Percentiles rank a stretch among this genome's conserved stretches.
Conservation (phyloP, 2,797 vertebrate genomes). For the Leptatherina wallacei region DNA sequence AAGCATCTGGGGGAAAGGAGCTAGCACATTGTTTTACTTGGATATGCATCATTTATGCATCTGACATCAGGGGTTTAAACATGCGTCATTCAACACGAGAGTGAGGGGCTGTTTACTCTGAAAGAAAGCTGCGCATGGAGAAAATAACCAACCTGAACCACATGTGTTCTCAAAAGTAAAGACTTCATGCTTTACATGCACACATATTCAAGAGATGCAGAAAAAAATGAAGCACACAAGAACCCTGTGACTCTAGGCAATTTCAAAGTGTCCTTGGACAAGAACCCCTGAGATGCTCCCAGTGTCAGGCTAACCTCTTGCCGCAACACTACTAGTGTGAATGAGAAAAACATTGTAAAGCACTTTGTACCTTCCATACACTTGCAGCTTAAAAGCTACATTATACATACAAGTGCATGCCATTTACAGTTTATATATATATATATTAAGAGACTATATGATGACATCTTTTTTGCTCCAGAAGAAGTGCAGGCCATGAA, state of each 20-base stretch:
- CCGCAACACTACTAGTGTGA: not conserved
- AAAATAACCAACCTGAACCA: too few species aligned
- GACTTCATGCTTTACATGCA: not conserved
- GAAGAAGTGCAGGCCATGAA: not conserved
- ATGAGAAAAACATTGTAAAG: not conserved
- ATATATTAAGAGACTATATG: not conserved
- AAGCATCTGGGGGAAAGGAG: not conserved
- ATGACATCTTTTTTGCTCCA: not conserved
- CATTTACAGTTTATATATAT: not conserved
- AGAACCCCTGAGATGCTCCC: not conserved
- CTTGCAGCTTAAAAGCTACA: not conserved
- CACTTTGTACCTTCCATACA: not conserved
- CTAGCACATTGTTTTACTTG: not conserved
- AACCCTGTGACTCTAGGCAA: not conserved
- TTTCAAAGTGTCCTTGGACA: not conserved
- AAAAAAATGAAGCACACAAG: not conserved
- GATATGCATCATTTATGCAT: constrained; percentile 3
- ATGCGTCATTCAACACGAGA: not conserved
- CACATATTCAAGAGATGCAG: not conserved
- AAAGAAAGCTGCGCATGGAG: not conserved
- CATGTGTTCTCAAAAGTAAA: not conserved
- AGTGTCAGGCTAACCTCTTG: not conserved
- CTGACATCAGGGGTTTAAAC: not conserved
- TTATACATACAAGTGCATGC: not conserved
- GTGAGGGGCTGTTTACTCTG: not conserved